Evolutionary conservation across 2,113 vertebrate species (phyloP), one percentile per base, ranked within the genome.

Genomic region (Oenanthe melanoleuca): DNA sequence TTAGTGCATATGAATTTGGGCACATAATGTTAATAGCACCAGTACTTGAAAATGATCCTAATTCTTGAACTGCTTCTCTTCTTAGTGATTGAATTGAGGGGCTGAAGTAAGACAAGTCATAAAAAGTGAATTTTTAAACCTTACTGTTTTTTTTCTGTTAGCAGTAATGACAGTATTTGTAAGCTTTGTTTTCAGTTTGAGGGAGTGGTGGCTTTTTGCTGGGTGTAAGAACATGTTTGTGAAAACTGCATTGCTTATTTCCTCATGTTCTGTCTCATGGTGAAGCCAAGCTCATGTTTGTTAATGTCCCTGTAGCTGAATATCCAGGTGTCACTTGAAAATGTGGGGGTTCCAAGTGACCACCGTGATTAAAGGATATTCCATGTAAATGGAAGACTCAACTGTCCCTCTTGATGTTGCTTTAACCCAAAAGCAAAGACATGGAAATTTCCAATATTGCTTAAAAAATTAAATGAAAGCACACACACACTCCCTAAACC

Each of bases 401-500:
- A 2, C 38, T 78, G 22, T 49, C 8, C 18, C 14, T 50, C 67
- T 44, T 73, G 9, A 50, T 12, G 24, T 56, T 73, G 52, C 12
- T 81, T 52, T 18, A 55, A 56, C 8, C 14, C 50, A 34, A 66
- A 75, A 71, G 17, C 60, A 49, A 50, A 61, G 40, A 25, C 22
- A 10, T 21, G 31, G 25, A 49, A 77, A 65, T 79, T 78, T 74
- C 19, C 91, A 31, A 5, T 93, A 31, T 1, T 38, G 29, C 52
- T 61, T 42, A 2, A 57, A 73, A 53, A 74, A 15, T 31, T 3
- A 49, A 47, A 77, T 37, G 33, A 77, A 70, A n/a, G 10, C 5
- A 2, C 20, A 8, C 5, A 4, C 5, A 4, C 8, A 1, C 2
- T 0, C 31, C 6, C 29, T 53, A 24, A 49, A 65, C 9, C 26